phyloP scores from a whole-genome alignment of 2,888 invertebrate species.

The Stomorhina lunata region DNA sequence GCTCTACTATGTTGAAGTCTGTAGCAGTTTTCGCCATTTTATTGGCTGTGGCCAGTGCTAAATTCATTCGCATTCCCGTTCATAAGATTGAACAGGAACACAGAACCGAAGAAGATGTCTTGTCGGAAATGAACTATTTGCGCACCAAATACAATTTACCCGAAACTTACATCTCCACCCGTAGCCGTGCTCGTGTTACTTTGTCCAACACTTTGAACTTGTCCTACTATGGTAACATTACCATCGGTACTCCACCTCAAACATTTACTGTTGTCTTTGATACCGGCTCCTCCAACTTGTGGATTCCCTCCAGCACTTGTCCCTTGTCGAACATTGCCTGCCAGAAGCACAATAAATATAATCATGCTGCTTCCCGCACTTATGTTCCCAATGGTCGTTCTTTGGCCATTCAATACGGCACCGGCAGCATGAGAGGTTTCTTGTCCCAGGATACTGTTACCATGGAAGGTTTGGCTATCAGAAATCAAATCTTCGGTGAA shows the following conservation, averaged over 20 bases:
- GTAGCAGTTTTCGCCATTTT: constrained; percentile 68
- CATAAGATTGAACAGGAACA: constrained; percentile 70
- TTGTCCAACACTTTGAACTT: constrained; percentile 84
- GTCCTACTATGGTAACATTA: constrained; percentile 95
- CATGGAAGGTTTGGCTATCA: constrained; percentile 85
- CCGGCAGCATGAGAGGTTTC: constrained; percentile 95
- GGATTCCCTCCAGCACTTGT: constrained; percentile 98
- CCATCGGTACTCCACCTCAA: constrained; percentile 94
- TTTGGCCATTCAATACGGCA: constrained; percentile 96
- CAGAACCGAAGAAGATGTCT: constrained; percentile 63
- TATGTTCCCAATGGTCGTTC: constrained; percentile 92
- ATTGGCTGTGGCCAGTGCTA: constrained; percentile 70
- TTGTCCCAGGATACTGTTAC: constrained; percentile 92
- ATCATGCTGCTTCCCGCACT: constrained; percentile 89
- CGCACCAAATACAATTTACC: constrained; percentile 61
- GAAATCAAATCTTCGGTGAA: constrained; percentile 94
- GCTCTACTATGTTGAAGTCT: constrained; percentile 24
- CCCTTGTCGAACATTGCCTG: constrained; percentile 92
- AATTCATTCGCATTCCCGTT: constrained; percentile 71
- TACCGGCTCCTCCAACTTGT: constrained; percentile 94
- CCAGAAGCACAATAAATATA: constrained; percentile 96
- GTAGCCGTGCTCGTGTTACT: too few relatives aligned
- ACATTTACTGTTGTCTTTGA: constrained; percentile 97
- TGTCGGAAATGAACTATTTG: constrained; percentile 62
- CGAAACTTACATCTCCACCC: not conserved